Evolutionary conservation across 2,113 vertebrate species (phyloP).

Genomic region (Apodemus sylvaticus): DNA sequence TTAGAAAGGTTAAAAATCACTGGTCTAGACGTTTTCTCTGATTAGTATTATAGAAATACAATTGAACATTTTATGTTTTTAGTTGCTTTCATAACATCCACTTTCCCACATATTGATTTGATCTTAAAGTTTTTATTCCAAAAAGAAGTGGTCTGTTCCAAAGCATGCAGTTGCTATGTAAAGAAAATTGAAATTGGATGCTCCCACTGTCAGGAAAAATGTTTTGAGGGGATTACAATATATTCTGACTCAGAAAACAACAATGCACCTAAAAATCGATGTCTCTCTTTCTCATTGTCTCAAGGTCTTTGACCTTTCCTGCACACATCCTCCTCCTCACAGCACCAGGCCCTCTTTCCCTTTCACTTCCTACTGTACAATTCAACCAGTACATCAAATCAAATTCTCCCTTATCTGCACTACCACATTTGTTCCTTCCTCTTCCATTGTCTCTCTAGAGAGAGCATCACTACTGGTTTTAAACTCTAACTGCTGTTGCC

Average conservation of each 20-base stretch:
- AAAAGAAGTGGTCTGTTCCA: slow-evolving; percentile 17
- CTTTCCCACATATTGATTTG: not conserved
- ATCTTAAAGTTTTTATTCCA: slow-evolving; percentile 45
- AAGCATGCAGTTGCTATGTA: slow-evolving; percentile 18
- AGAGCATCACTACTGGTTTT: not conserved
- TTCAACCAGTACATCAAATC: not conserved
- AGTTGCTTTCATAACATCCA: not conserved
- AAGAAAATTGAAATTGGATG: slow-evolving; percentile 5
- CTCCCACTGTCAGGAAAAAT: not conserved
- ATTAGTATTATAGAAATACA: not conserved
- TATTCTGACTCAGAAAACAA: not conserved
- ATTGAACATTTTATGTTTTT: not conserved
- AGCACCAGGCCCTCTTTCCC: not conserved
- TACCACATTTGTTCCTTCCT: not conserved
- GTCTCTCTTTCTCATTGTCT: not conserved
- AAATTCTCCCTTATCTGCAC: not conserved
- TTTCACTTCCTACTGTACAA: not conserved
- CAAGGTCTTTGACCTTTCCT: not conserved
- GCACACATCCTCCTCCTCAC: too few species aligned
- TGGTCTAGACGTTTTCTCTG: not conserved
- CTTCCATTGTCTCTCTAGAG: not conserved
- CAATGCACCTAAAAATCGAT: not conserved
- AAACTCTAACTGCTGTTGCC: not conserved
- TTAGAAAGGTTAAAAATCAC: not conserved
- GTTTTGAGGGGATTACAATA: not conserved